Evolutionary conservation across 2,113 vertebrate genomes (phyloP).

Genomic region (Crypturellus undulatus): DNA sequence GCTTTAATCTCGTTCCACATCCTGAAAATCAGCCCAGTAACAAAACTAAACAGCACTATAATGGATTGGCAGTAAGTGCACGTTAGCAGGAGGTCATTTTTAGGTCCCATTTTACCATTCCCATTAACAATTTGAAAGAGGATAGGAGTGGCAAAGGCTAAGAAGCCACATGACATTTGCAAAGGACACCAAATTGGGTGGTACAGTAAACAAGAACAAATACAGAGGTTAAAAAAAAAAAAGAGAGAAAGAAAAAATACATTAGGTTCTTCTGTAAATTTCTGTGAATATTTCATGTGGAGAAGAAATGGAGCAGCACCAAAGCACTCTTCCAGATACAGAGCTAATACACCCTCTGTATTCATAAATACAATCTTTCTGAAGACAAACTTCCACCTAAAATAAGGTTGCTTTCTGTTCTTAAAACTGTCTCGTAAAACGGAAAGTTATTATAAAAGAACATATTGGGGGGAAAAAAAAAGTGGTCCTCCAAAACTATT

Average conservation of each 20-base stretch:
- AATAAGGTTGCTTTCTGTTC: neutral
- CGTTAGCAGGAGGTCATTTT: neutral
- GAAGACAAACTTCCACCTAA: neutral
- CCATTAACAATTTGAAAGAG: conserved; percentile 38
- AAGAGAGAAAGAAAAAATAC: neutral
- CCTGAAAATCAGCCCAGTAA: neutral
- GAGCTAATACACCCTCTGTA: no score
- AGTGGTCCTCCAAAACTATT: fast-evolving
- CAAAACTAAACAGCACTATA: neutral
- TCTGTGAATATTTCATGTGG: neutral
- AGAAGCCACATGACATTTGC: conserved; percentile 42
- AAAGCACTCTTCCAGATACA: neutral
- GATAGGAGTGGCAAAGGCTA: conserved; percentile 53
- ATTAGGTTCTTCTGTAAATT: neutral
- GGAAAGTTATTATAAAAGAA: fast-evolving
- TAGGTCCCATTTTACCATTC: neutral
- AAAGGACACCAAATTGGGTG: conserved; percentile 26
- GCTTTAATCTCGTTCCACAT: neutral
- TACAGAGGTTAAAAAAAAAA: neutral
- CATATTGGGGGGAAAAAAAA: neutral
- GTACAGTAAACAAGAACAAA: conserved; percentile 41
- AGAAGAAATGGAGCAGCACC: neutral
- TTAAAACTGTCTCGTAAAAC: fast-evolving
- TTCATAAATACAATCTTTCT: fast-evolving
- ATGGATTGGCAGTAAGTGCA: neutral